Conservation (phyloP, 2,113 vertebrate genomes). For the Hypomesus transpacificus region DNA sequence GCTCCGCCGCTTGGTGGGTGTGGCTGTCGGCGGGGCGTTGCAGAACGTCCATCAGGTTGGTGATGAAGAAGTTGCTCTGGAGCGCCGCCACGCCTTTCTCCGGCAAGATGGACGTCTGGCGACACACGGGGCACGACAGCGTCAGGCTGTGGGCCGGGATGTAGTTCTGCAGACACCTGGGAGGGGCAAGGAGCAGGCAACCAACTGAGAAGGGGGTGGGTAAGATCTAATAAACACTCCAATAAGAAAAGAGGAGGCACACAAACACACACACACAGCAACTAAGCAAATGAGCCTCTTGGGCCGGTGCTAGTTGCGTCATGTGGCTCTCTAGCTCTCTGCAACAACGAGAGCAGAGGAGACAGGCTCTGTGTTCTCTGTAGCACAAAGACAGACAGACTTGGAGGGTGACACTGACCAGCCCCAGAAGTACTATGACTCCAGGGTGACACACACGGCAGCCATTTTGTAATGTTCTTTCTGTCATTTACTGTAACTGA, state of each 20-base stretch:
- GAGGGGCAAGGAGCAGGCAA: slow-evolving; percentile 14
- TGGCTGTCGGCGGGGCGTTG: slow-evolving; percentile 80
- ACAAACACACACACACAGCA: neutral
- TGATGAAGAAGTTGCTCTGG: slow-evolving; percentile 99
- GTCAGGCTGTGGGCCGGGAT: slow-evolving; percentile 94
- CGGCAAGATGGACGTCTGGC: slow-evolving; percentile 96
- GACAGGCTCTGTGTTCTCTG: slow-evolving; percentile 32
- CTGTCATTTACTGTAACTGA: neutral
- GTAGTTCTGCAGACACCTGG: slow-evolving; percentile 96
- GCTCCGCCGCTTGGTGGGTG: slow-evolving; percentile 79
- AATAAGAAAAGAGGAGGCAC: neutral
- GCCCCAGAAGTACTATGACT: too few relatives aligned
- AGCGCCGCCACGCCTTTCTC: slow-evolving; percentile 96
- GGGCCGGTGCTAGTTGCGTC: neutral
- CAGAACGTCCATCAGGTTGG: slow-evolving; percentile 98
- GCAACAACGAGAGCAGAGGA: slow-evolving; percentile 22
- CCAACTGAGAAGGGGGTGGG: neutral
- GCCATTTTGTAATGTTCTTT: neutral
- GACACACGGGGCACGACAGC: slow-evolving; percentile 93
- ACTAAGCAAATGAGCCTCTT: neutral
- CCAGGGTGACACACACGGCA: neutral
- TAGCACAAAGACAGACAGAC: slow-evolving; percentile 25
- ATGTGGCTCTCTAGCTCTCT: slow-evolving; percentile 12
- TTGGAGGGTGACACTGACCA: slow-evolving; percentile 16
- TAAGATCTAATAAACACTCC: neutral